Evolutionary conservation across 2,888 invertebrate genomes (phyloP).

Genomic region (Parthenolecanium corni): DNA sequence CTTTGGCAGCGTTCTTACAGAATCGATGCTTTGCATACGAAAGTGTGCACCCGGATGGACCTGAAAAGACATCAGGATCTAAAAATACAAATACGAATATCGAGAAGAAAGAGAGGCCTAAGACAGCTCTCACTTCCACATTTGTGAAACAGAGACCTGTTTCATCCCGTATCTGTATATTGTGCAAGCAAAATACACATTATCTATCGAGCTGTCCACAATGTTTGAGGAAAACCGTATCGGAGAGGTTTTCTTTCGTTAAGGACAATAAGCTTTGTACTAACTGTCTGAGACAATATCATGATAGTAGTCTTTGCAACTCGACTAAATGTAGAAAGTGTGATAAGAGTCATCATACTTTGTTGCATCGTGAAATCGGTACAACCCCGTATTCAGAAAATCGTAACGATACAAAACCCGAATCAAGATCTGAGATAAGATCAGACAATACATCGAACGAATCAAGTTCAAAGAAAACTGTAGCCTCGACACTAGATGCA

Average conservation of each 20-base stretch:
- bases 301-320: not conserved
- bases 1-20: not conserved
- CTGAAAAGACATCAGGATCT: not conserved
- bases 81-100: not conserved
- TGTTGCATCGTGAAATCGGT: not conserved
- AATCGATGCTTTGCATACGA: slow-evolving; percentile 4
- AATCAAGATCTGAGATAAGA: too few species aligned
- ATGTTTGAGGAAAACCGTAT: not conserved
- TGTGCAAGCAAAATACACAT: not conserved
- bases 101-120: not conserved
- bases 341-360: not conserved
- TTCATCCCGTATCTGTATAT: not conserved
- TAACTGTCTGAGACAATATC: not conserved
- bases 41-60: not conserved
- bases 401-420: not conserved
- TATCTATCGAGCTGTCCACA: not conserved
- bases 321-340: not conserved
- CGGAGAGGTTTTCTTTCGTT: not conserved
- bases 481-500: not conserved
- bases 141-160: not conserved
- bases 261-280: not conserved
- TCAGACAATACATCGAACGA: too few species aligned
- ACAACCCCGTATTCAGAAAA: not conserved
- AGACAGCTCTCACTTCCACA: not conserved
- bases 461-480: not conserved